Conservation (phyloP, 2,113 vertebrate genomes). For the Pygoscelis antarcticus region DNA sequence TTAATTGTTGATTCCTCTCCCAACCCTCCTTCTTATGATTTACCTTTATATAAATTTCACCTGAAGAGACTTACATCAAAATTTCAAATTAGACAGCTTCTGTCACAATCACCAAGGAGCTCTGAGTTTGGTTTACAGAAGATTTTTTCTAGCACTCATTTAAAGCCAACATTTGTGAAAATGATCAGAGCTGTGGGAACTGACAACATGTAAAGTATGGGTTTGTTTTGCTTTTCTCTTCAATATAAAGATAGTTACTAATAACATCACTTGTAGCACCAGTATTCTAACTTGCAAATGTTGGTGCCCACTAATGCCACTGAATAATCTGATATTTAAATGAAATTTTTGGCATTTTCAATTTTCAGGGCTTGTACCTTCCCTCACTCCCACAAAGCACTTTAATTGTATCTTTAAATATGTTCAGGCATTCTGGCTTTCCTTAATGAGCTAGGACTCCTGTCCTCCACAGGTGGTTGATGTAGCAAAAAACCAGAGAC, state of each 20-base stretch:
- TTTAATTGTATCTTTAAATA: slow-evolving; percentile 37
- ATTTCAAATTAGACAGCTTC: slow-evolving; percentile 64
- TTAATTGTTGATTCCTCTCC: slow-evolving; percentile 71
- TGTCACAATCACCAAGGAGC: neutral
- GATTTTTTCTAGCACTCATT: slow-evolving; percentile 38
- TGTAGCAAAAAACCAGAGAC: neutral
- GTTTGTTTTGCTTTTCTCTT: neutral
- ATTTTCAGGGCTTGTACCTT: slow-evolving; percentile 5
- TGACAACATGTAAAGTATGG: neutral
- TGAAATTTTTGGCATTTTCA: slow-evolving; percentile 30
- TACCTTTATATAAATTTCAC: slow-evolving; percentile 62
- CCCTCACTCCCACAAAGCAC: neutral
- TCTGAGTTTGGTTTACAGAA: slow-evolving; percentile 27
- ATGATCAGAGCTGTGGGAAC: neutral
- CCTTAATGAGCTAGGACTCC: slow-evolving; percentile 11
- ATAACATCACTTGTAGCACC: neutral
- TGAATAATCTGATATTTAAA: slow-evolving; percentile 56
- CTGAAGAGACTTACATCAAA: slow-evolving; percentile 40
- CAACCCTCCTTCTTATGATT: slow-evolving; percentile 52
- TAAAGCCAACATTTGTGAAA: slow-evolving; percentile 4
- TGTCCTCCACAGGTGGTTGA: neutral
- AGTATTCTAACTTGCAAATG: neutral
- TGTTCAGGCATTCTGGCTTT: slow-evolving; percentile 38
- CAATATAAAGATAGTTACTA: neutral
- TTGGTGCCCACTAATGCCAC: neutral